Evolutionary conservation across 2,888 invertebrate species (phyloP), one percentile per base, ranked within the genome.

Genomic region (Euclidia mi): DNA sequence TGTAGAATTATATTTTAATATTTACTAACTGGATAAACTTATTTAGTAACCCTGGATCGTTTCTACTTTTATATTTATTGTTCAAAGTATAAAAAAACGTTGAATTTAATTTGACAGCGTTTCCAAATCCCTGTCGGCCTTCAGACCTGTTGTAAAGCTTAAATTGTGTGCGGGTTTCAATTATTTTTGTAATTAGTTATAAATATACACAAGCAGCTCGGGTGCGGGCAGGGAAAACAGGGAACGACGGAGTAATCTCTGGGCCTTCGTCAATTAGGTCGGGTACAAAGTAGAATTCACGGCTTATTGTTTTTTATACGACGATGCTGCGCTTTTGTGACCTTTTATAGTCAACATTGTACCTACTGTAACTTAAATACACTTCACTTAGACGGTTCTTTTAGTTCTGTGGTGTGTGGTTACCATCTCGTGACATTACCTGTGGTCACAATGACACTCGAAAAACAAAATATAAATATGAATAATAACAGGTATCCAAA

Each of bases 281-380:
- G 65, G 62, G 57, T 47, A 66, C 50, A 59, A 62, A 65, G 59
- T 67, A 62, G 53, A 70, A 75, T 63, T 69, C 71, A 60, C 63
- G 61, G 68, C 57, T 67, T 76, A 78, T 78, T 78, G 77, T 71
- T 66, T 72, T 71, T 76, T 67, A 67, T 61, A 67, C 56, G 53
- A 71, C 73, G 64, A 66, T 59, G 56, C 64, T 56, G 45, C 59
- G 60, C 63, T 61, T 57, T 64, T 57, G 57, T 56, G 65, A 74
- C 66, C 48, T 51, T 65, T 63, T 65, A 53, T 57, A 56, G 48
- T 49, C 63, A 43, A 71, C 49, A 71, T 53, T 62, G 46, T 67
- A 69, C n/a, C n/a, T n/a, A n/a, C 62, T 57, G 40, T 59, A 50
- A 58, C 53, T 59, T 44, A 60, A 65, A 73, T 62, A 65, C 55